phyloP scores from a whole-genome alignment of 2,797 vertebrate genomes.

The Rallus crepitans region DNA sequence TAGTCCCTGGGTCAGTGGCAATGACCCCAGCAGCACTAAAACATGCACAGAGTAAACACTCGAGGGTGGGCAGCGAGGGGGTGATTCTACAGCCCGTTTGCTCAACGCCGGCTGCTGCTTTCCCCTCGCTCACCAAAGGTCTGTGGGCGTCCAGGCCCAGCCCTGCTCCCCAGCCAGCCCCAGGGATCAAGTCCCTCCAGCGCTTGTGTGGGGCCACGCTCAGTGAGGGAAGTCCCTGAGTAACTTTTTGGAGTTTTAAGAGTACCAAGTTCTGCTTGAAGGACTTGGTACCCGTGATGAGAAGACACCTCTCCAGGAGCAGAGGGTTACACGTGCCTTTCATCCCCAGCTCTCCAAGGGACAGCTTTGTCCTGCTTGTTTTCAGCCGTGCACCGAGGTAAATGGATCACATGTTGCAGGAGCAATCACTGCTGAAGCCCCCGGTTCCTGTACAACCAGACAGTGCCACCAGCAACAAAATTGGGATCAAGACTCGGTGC shows the following conservation, averaged over 20 bases:
- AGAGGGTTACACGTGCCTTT: not conserved
- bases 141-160: not conserved
- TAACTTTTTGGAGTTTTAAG: not conserved
- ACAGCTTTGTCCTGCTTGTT: not conserved
- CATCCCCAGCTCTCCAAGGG: not conserved
- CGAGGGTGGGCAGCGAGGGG: not conserved
- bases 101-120: not conserved
- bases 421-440: not conserved
- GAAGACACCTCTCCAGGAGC: not conserved
- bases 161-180: not conserved
- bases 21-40: conserved; percentile 44
- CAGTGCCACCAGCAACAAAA: not conserved
- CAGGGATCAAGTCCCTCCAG: not conserved
- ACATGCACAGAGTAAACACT: conserved; percentile 52
- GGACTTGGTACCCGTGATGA: fast-evolving
- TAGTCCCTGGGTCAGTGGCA: conserved; percentile 20
- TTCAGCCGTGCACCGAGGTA: not conserved
- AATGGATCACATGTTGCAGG: fast-evolving
- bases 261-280: not conserved
- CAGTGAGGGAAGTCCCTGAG: fast-evolving
- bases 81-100: not conserved
- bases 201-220: fast-evolving
- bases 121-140: not conserved
- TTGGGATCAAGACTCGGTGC: not conserved
- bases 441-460: not conserved